Percentiles rank a stretch among this genome's conserved stretches.
Evolutionary conservation across 2,113 vertebrate species (phyloP).

Genomic region (Dasypus novemcinctus): DNA sequence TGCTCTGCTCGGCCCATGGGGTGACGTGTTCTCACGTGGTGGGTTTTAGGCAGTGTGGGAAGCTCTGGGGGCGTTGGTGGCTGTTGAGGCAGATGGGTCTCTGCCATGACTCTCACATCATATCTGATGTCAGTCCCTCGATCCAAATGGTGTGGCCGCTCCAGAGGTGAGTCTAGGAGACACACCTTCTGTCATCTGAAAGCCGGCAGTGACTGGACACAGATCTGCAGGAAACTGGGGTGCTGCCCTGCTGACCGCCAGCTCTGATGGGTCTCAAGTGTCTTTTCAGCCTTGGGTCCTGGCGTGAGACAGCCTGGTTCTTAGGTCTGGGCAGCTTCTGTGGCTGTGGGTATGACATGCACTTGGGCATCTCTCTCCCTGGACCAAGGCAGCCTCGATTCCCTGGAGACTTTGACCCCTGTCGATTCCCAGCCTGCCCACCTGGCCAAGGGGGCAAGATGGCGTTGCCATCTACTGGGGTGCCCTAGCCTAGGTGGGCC

Average conservation of each 20-base stretch:
- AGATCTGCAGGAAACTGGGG: neutral
- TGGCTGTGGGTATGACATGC: neutral
- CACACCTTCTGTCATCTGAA: neutral
- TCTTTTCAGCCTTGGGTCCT: neutral
- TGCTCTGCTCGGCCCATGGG: neutral
- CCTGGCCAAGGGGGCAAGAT: too few species aligned
- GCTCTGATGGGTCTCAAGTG: neutral
- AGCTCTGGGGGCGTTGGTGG: neutral
- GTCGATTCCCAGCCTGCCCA: neutral
- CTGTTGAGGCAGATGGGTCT: neutral
- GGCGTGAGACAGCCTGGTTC: neutral
- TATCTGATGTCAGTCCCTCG: neutral
- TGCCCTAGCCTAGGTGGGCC: neutral
- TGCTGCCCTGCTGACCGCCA: neutral
- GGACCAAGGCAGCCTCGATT: neutral
- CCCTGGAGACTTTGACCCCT: neutral
- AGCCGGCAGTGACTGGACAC: neutral
- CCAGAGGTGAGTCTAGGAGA: neutral
- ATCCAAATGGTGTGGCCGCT: neutral
- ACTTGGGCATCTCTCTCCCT: neutral
- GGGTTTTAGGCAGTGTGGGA: neutral
- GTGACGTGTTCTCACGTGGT: neutral
- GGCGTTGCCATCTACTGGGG: rapidly evolving
- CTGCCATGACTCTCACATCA: neutral
- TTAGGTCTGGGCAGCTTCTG: neutral